These are phyloP conservation scores for Proterorhinus semilunaris DNA, from an alignment of 2,113 vertebrate species.

Conservation along the genomic window DNA sequence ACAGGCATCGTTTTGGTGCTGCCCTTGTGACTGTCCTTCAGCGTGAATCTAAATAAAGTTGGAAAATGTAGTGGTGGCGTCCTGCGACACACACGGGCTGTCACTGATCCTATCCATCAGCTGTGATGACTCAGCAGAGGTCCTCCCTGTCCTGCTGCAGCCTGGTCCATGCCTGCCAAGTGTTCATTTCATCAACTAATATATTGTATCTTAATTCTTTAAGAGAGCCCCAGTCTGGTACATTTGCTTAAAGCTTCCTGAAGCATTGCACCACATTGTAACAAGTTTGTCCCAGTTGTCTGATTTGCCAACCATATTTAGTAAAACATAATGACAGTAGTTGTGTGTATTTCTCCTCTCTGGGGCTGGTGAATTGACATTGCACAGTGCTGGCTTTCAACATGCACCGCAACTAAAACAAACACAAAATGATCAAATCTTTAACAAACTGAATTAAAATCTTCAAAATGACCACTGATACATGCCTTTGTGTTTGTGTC, in stretches of 20 bases:
- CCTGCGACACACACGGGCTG: slow-evolving; percentile 35
- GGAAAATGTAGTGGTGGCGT: slow-evolving; percentile 13
- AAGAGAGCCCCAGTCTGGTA: no score
- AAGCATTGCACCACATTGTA: no score
- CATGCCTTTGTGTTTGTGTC: slow-evolving; percentile 40
- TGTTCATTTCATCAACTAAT: no score
- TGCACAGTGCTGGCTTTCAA: no score
- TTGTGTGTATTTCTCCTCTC: no score
- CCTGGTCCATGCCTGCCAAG: no score
- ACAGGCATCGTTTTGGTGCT: slow-evolving; percentile 25
- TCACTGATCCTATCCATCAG: slow-evolving; percentile 34
- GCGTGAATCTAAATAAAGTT: slow-evolving; percentile 32
- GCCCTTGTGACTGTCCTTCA: slow-evolving; percentile 65
- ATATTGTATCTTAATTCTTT: no score
- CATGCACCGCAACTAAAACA: neutral
- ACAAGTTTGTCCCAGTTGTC: no score
- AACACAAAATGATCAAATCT: neutral
- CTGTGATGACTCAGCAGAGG: slow-evolving; percentile 63
- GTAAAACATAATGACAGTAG: no score
- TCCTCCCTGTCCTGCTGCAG: slow-evolving; percentile 4
- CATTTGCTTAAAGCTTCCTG: no score
- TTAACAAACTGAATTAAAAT: neutral
- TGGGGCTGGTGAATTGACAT: no score
- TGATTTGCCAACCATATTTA: no score
- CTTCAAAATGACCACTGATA: neutral